Evolutionary conservation across 1,140 invertebrate species (phyloP).

Genomic region (Lasioglossum baleicum): DNA sequence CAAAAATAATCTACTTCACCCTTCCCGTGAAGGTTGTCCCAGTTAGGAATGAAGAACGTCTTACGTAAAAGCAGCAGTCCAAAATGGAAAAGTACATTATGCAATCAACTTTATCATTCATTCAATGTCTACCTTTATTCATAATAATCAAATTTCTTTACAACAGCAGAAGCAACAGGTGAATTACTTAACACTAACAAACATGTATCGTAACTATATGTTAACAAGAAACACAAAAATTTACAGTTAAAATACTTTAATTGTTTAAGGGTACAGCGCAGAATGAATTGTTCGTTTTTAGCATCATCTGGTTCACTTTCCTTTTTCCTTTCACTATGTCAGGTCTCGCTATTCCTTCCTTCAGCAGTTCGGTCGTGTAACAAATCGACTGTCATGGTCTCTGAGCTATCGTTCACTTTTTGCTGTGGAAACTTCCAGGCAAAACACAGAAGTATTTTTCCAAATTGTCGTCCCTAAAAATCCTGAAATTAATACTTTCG

Average conservation of each 20-base stretch:
- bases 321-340: neutral
- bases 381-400: neutral
- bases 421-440: neutral
- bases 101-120: neutral
- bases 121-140: slow-evolving; percentile 45
- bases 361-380: neutral
- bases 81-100: too few species aligned
- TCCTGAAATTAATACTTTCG: slow-evolving; percentile 52
- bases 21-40: too few species aligned
- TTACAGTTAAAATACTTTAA: neutral
- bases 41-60: too few species aligned
- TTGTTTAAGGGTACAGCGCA: slow-evolving; percentile 46
- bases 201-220: neutral
- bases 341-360: slow-evolving; percentile 12
- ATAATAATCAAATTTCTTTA: slow-evolving; percentile 35
- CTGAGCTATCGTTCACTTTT: neutral
- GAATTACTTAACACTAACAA: slow-evolving; percentile 9
- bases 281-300: slow-evolving; percentile 52
- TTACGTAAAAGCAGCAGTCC: too few species aligned
- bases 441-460: slow-evolving; percentile 29
- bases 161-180: slow-evolving; percentile 30
- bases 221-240: neutral
- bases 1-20: too few species aligned
- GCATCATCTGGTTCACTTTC: slow-evolving; percentile 48
- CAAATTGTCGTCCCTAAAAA: slow-evolving; percentile 36